Conservation (phyloP, 2,888 invertebrate genomes). For the Noctuana brunneofusca region DNA sequence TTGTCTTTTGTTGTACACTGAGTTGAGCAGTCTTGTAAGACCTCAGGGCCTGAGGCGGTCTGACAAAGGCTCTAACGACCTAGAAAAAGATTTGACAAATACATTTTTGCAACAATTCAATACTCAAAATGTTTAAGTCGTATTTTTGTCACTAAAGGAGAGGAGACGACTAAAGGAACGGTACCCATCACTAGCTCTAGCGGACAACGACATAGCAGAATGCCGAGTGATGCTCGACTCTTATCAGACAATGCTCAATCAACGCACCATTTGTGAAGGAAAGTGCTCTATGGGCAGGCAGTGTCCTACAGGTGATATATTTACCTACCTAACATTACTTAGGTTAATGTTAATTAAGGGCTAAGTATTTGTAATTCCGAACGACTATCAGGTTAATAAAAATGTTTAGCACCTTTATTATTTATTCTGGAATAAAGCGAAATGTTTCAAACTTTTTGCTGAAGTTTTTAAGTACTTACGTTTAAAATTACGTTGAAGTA, state of each 20-base stretch:
- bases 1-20: constrained; percentile 17
- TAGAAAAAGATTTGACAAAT: constrained; percentile 5
- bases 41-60: constrained; percentile 9
- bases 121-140: too few relatives aligned
- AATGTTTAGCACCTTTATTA: too few relatives aligned
- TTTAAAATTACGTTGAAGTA: too few relatives aligned
- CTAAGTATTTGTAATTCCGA: too few relatives aligned
- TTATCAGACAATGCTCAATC: constrained; percentile 91
- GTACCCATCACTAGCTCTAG: constrained; percentile 90
- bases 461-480: too few relatives aligned
- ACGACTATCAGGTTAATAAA: too few relatives aligned
- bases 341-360: too few relatives aligned
- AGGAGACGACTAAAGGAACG: constrained; percentile 91
- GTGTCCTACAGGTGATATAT: constrained; percentile 89
- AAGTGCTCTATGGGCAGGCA: constrained; percentile 92
- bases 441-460: too few relatives aligned
- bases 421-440: too few relatives aligned
- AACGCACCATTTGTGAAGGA: constrained; percentile 93
- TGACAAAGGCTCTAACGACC: constrained; percentile 6
- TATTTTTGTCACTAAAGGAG: constrained; percentile 82
- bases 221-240: constrained; percentile 91
- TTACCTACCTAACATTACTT: neutral
- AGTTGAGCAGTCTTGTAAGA: constrained; percentile 21
- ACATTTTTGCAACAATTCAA: too few relatives aligned
- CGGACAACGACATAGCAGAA: constrained; percentile 88